These are phyloP conservation scores for Cyprinodon diabolis DNA, from an alignment of 2,797 vertebrate genomes.

Conservation along the genomic window DNA sequence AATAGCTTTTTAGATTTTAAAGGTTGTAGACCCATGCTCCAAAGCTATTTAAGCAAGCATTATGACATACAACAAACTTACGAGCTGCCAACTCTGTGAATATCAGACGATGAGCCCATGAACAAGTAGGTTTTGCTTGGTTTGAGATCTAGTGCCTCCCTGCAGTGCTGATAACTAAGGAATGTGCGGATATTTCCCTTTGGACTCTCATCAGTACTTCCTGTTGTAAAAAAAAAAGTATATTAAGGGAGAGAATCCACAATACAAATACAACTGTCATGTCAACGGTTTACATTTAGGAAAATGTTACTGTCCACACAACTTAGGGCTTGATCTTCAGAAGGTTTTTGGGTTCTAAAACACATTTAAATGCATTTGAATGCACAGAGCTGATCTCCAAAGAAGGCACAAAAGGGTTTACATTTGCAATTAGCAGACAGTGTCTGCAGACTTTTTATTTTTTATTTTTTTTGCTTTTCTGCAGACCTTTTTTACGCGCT, in stretches of 20 bases:
- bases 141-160: constrained; percentile 37
- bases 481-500: no score
- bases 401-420: no score
- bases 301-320: not conserved
- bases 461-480: no score
- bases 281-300: not conserved
- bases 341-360: no score
- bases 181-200: constrained; percentile 45
- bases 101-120: constrained; percentile 64
- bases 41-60: not conserved
- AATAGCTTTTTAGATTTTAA: no score
- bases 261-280: not conserved
- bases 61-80: constrained; percentile 5
- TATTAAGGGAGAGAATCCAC: not conserved
- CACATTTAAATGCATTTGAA: no score
- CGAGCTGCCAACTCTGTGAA: constrained; percentile 9
- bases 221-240: constrained; percentile 35
- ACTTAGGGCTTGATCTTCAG: no score
- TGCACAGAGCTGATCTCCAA: no score
- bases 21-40: no score
- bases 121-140: constrained; percentile 61
- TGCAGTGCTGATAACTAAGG: constrained; percentile 59
- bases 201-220: constrained; percentile 41
- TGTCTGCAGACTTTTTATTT: no score
- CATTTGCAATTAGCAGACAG: no score